Percentiles rank a stretch among this genome's conserved stretches.
Evolutionary conservation across 1,140 invertebrate species (phyloP).

Genomic region (Scaptomyza pallida): DNA sequence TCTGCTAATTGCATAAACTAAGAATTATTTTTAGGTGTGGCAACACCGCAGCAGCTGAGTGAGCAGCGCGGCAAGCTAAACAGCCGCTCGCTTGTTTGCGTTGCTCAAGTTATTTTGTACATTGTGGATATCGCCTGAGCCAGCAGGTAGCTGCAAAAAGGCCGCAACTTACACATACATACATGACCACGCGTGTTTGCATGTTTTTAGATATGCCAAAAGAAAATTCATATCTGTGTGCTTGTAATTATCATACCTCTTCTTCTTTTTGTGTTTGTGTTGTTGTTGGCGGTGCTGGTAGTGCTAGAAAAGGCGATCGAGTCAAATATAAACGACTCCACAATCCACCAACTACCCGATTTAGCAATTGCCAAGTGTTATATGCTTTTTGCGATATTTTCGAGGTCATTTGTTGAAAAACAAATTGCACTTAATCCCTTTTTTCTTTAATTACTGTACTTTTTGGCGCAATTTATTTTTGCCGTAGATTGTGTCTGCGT

Average conservation of each 20-base stretch:
- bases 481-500: neutral
- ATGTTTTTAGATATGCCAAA: slow-evolving; percentile 6
- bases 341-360: slow-evolving; percentile 46
- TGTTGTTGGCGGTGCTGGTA: slow-evolving; percentile 45
- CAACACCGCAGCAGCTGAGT: slow-evolving; percentile 23
- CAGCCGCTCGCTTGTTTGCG: neutral
- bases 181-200: neutral
- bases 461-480: slow-evolving; percentile 63
- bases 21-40: slow-evolving; percentile 13
- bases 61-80: neutral
- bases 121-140: slow-evolving; percentile 25
- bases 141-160: slow-evolving; percentile 17
- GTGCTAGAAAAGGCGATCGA: slow-evolving; percentile 46
- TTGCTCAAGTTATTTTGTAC: neutral
- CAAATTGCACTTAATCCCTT: slow-evolving; percentile 36
- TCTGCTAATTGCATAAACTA: neutral
- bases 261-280: slow-evolving; percentile 19
- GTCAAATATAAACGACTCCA: slow-evolving; percentile 60
- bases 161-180: neutral
- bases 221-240: slow-evolving; percentile 13
- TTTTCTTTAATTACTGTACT: slow-evolving; percentile 1
- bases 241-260: slow-evolving; percentile 65
- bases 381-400: slow-evolving; percentile 32
- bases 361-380: slow-evolving; percentile 60
- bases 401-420: slow-evolving; percentile 51